These are phyloP conservation scores for Diadegma fenestrale DNA, from an alignment of 2,888 invertebrate species.

Conservation along the genomic window DNA sequence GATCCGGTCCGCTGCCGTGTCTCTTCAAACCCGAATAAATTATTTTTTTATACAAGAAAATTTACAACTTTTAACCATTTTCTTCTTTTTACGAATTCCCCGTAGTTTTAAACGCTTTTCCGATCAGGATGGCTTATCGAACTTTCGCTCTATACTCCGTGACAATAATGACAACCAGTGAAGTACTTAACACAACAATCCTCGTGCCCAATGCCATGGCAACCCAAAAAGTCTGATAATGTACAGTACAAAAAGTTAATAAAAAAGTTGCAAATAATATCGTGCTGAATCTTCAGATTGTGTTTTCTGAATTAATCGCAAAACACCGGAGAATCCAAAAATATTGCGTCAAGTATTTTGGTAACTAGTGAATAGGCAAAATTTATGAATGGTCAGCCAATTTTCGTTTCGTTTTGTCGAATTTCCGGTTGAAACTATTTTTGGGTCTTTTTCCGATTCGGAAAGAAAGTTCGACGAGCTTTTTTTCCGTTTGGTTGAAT, in stretches of 20 bases:
- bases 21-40: conserved; percentile 58
- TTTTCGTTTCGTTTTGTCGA: too few relatives aligned
- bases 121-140: neutral
- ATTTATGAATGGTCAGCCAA: too few relatives aligned
- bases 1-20: conserved; percentile 21
- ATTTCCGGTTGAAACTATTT: too few relatives aligned
- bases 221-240: conserved; percentile 57
- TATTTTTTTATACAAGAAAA: conserved; percentile 60
- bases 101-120: conserved; percentile 21
- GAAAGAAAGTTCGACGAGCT: neutral
- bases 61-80: conserved; percentile 24
- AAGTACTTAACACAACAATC: conserved; percentile 1
- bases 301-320: neutral
- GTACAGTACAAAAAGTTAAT: conserved; percentile 46
- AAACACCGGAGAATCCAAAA: neutral
- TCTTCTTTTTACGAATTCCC: conserved; percentile 13
- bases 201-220: conserved; percentile 4
- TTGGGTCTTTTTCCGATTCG: too few relatives aligned
- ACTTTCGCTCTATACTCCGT: neutral
- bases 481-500: neutral
- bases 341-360: too few relatives aligned
- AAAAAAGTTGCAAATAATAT: neutral
- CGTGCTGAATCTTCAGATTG: neutral
- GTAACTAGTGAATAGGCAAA: too few relatives aligned
- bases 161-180: conserved; percentile 14